Evolutionary conservation across 2,797 vertebrate genomes (phyloP).

Genomic region (Sebastes jordani): DNA sequence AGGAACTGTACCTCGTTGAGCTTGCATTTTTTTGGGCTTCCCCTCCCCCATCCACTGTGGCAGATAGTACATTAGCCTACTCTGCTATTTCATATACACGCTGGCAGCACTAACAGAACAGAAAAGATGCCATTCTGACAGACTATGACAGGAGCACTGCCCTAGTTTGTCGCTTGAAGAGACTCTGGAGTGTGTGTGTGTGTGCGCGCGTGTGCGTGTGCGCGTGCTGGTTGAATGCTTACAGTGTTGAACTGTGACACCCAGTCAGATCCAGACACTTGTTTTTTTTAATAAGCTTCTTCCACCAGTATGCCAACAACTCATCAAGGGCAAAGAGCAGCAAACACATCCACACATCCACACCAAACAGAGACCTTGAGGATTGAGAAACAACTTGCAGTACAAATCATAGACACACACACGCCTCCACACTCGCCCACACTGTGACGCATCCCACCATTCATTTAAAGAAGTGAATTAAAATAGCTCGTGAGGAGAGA

Average conservation of each 20-base stretch:
- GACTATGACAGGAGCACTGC: conserved; percentile 67
- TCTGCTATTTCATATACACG: conserved; percentile 52
- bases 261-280: conserved; percentile 63
- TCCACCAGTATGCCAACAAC: conserved; percentile 30
- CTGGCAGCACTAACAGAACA: conserved; percentile 51
- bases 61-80: conserved; percentile 48
- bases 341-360: conserved; percentile 4
- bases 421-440: not conserved
- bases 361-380: conserved; percentile 19
- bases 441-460: conserved; percentile 23
- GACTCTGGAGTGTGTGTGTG: conserved; percentile 41
- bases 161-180: conserved; percentile 73
- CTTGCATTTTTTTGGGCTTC: conserved; percentile 20
- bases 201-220: conserved; percentile 29
- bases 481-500: conserved; percentile 2
- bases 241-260: conserved; percentile 67
- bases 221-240: conserved; percentile 49
- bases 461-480: conserved; percentile 36
- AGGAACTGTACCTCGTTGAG: conserved; percentile 20
- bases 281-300: conserved; percentile 66
- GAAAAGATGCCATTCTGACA: conserved; percentile 63
- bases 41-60: not conserved
- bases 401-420: conserved; percentile 10
- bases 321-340: conserved; percentile 50
- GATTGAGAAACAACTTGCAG: conserved; percentile 24